phyloP scores from a whole-genome alignment of 2,113 vertebrate genomes.

The Alosa alosa region DNA sequence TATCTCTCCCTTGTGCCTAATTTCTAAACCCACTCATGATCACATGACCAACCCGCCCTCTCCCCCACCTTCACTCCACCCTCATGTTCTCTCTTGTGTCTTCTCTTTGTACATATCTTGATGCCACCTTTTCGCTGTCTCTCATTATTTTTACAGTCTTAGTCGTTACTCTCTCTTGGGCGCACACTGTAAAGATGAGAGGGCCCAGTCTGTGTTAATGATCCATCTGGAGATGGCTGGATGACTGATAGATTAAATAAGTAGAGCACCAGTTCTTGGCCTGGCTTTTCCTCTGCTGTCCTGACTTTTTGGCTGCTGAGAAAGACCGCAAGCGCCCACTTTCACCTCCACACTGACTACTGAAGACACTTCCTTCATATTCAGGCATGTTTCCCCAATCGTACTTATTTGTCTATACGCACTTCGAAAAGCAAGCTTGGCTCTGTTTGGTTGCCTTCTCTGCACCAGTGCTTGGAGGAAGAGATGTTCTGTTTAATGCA shows the following conservation, averaged over 20 bases:
- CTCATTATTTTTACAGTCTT: background rate
- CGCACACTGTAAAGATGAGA: background rate
- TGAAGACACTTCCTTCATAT: background rate
- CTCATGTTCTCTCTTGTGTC: background rate
- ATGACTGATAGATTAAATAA: background rate
- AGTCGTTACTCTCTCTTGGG: background rate
- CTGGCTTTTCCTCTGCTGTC: background rate
- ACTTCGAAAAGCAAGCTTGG: background rate
- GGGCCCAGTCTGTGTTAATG: constrained; percentile 27
- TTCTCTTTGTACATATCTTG: background rate
- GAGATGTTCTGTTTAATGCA: constrained; percentile 17
- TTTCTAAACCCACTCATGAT: constrained; percentile 41
- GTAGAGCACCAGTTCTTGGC: background rate
- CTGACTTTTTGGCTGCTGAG: background rate
- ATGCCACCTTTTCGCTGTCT: background rate
- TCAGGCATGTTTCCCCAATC: background rate
- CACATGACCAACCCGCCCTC: constrained; percentile 32
- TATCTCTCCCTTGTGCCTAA: background rate
- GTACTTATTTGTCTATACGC: background rate
- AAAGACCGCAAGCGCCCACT: background rate
- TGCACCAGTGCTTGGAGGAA: background rate
- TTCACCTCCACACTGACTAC: background rate
- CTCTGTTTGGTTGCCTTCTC: background rate
- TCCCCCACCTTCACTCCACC: constrained; percentile 17
- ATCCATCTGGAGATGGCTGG: constrained; percentile 27